A percentile compares a stretch with the other conserved stretches of the same genome.
These are phyloP conservation scores for Ammodytes dubius DNA, from an alignment of 2,113 vertebrate genomes.

Conservation along the genomic window DNA sequence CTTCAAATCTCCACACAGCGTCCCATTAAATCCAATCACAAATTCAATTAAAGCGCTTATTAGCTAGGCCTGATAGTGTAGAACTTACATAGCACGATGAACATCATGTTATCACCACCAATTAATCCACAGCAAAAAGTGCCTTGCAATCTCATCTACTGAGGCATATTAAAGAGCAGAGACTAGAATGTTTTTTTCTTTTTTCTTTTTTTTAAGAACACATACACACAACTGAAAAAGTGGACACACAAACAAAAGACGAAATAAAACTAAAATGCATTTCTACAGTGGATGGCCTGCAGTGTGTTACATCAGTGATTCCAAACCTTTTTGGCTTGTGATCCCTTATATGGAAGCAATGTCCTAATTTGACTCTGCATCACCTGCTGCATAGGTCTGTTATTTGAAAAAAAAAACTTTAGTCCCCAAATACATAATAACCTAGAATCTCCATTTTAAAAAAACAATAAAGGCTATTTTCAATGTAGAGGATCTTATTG, in stretches of 20 bases:
- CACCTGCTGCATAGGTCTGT: neutral
- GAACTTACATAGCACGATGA: conserved; percentile 2
- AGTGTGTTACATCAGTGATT: neutral
- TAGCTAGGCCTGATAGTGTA: conserved; percentile 24
- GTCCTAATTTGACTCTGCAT: neutral
- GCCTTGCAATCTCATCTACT: neutral
- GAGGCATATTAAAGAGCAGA: neutral
- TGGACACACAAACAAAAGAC: too few species aligned
- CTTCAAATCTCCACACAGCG: neutral
- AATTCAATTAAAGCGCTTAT: conserved; percentile 53
- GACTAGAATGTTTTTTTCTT: too few species aligned
- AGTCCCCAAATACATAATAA: too few species aligned
- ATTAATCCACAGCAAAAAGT: conserved; percentile 25
- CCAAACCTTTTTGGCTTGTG: neutral
- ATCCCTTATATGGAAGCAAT: neutral
- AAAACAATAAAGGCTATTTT: too few species aligned
- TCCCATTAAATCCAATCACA: conserved; percentile 44
- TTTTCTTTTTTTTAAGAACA: too few species aligned
- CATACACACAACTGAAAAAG: too few species aligned
- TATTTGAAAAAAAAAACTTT: neutral
- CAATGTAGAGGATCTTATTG: too few species aligned
- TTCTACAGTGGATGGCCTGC: too few species aligned
- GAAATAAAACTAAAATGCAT: neutral
- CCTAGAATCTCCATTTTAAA: too few species aligned
- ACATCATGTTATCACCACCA: conserved; percentile 34